Conservation (phyloP, 2,113 vertebrate species). For the Calyptomena viridis region DNA sequence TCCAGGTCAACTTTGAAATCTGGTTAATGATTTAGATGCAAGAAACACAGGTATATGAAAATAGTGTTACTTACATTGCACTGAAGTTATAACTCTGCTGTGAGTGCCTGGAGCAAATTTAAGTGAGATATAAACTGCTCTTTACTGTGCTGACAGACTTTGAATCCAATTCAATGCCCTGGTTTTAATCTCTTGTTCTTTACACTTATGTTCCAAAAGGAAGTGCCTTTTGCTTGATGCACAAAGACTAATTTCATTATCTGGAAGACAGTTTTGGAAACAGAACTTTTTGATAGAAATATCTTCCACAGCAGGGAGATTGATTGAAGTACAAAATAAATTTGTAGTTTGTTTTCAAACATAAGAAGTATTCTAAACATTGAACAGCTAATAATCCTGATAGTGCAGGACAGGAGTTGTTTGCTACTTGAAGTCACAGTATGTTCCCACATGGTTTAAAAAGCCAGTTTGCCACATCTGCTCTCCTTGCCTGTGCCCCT, state of each 20-base stretch:
- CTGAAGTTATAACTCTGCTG: background rate
- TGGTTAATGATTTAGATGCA: background rate
- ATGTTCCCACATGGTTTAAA: background rate
- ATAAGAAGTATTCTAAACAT: background rate
- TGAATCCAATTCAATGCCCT: background rate
- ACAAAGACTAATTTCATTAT: background rate
- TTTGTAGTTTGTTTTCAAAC: background rate
- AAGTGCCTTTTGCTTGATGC: background rate
- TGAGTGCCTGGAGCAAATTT: background rate
- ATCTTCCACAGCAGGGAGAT: background rate
- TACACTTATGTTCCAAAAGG: background rate
- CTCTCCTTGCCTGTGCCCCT: background rate
- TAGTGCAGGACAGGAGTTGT: background rate
- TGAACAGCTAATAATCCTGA: background rate
- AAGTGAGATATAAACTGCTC: background rate
- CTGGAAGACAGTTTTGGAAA: background rate
- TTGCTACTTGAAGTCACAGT: background rate
- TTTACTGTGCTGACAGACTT: background rate
- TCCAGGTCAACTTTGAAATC: background rate
- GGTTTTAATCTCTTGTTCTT: background rate
- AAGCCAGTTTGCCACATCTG: background rate
- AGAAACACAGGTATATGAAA: background rate
- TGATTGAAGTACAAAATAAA: background rate
- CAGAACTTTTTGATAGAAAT: background rate
- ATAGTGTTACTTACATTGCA: background rate